These are phyloP conservation scores for Cranoglanis bouderius DNA, from an alignment of 2,113 vertebrate species.

Conservation along the genomic window DNA sequence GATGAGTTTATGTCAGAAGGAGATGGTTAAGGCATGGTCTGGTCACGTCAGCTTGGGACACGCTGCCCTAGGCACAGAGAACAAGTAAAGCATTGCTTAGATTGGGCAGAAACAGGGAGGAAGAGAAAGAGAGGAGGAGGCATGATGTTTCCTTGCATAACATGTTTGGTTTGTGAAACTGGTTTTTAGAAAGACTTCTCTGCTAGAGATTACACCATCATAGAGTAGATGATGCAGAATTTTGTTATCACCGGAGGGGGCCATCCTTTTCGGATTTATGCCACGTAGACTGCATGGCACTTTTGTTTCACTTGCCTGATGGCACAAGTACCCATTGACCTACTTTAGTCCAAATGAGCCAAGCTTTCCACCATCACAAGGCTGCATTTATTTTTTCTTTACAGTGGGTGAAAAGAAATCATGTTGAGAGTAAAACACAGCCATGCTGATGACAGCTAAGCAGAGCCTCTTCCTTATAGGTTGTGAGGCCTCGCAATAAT, in stretches of 20 bases:
- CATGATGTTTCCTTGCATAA: neutral
- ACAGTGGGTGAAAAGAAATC: constrained; percentile 20
- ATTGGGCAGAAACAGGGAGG: neutral
- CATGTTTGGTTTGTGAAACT: neutral
- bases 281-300: constrained; percentile 36
- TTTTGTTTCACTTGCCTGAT: constrained; percentile 54
- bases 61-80: neutral
- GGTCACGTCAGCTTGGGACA: constrained; percentile 24
- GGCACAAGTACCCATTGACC: constrained; percentile 69
- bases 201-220: neutral
- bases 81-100: constrained; percentile 20
- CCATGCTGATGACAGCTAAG: constrained; percentile 12
- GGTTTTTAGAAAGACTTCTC: neutral
- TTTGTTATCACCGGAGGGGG: constrained; percentile 7
- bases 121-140: neutral
- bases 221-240: neutral
- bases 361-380: constrained; percentile 22
- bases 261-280: neutral
- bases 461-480: neutral
- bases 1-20: constrained; percentile 29
- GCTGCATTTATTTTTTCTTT: neutral
- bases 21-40: constrained; percentile 28
- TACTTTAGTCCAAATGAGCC: constrained; percentile 62
- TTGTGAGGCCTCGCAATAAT: neutral
- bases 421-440: neutral